Conservation (phyloP, 2,797 vertebrate genomes). For the Hippopotamyrus pictus region DNA sequence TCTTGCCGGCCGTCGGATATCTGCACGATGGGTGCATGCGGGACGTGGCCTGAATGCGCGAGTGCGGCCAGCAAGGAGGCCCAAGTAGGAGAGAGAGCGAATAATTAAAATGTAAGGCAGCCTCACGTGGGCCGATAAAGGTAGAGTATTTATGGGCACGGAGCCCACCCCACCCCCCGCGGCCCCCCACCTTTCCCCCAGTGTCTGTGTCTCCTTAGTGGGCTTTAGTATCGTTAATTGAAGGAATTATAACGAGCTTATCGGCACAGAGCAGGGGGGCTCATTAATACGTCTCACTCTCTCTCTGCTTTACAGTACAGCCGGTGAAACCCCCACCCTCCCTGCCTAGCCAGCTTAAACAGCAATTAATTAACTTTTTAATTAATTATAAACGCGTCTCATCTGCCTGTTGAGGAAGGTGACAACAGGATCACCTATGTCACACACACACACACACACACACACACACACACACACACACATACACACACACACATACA, state of each 20-base stretch:
- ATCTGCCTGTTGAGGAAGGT: background rate
- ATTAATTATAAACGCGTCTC: conserved; percentile 35
- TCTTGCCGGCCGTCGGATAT: background rate
- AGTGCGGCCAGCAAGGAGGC: background rate
- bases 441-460: conserved; percentile 9
- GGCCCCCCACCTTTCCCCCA: background rate
- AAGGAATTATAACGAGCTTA: conserved; percentile 33
- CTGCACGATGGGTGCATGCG: background rate
- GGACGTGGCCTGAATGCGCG: background rate
- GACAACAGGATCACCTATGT: background rate
- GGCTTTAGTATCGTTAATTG: conserved; percentile 30
- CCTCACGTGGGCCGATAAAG: background rate
- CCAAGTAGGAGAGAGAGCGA: background rate
- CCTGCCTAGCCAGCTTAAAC: conserved; percentile 3
- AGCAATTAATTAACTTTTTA: conserved; percentile 38
- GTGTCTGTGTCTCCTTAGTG: conserved; percentile 31
- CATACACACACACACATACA: conserved; percentile 9
- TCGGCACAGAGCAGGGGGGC: conserved; percentile 38
- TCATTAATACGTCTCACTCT: conserved; percentile 25
- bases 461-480: background rate
- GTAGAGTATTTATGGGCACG: background rate
- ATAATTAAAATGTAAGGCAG: background rate
- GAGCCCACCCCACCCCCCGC: background rate
- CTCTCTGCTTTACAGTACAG: conserved; percentile 5
- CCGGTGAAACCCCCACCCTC: conserved; percentile 26